Evolutionary conservation across 2,113 vertebrate species (phyloP), one percentile per base, ranked within the genome.

Genomic region (Myiopsitta monachus): DNA sequence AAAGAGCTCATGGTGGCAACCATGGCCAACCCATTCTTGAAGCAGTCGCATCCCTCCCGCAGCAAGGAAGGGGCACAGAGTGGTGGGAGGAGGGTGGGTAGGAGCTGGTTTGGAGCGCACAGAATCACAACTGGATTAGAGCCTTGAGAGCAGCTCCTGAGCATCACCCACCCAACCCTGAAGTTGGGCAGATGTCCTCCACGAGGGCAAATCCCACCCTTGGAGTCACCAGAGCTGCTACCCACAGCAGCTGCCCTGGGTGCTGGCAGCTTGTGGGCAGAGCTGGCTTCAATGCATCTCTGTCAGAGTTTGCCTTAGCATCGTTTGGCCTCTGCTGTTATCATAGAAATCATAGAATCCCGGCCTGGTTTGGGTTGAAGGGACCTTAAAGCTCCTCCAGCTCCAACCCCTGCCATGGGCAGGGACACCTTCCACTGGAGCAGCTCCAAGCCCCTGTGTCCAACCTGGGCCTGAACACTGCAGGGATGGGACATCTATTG

Each of bases 21-120:
- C 0, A 0, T 5, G 68, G 55, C 22, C 59, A 39, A 10, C 0
- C 41, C 2, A 0, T 1, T 8, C 73, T 51, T 16, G 62, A 14
- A 72, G 66, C 17, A 13, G 38, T 13, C 4, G 4, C 1, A 3
- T 61, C 41, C 43, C 13, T 47, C 9, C 47, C 24, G 61, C 47
- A 49, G 47, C 2, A 14, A 70, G 68, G 39, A 43, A 23, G 10
- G 24, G 55, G n/a, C 39, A 4, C 4, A 4, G 24, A 41, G 28
- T 0, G 0, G 10, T 23, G 70, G 46, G 36, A 94, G 36, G 11
- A 81, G 23, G 23, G 22, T 6, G 28, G 31, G 43, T 57, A 67
- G 24, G 44, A 51, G 36, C 6, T 57, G 51, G 30, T 24, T 38
- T 38, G 51, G 10, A 79, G 30, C 19, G 2, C 12, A 6, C 0